phyloP scores from a whole-genome alignment of 2,797 vertebrate species.

The Ceryle rudis region DNA sequence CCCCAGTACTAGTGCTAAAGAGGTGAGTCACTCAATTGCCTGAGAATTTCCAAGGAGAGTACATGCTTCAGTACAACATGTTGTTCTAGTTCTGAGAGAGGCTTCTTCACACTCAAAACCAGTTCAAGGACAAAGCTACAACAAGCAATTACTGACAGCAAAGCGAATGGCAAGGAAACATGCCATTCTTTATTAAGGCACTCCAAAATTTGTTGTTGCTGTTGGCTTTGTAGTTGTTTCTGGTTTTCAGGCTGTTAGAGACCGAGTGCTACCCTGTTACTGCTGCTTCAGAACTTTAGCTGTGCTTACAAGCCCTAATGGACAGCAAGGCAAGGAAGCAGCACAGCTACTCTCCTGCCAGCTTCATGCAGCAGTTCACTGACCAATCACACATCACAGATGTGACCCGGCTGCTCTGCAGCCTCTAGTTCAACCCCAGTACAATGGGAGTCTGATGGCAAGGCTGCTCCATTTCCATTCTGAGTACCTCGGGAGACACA shows the following conservation, averaged over 20 bases:
- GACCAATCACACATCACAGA: neutral
- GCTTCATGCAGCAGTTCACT: constrained; percentile 16
- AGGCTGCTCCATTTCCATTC: neutral
- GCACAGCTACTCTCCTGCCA: neutral
- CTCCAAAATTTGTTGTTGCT: neutral
- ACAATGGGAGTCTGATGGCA: neutral
- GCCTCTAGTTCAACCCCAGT: neutral
- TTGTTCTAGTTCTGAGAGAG: constrained; percentile 25
- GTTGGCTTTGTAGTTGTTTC: neutral
- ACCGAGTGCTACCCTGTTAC: neutral
- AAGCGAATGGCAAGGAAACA: neutral
- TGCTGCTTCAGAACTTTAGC: neutral
- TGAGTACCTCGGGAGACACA: neutral
- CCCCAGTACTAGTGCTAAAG: neutral
- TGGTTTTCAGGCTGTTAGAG: neutral
- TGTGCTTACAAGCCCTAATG: neutral
- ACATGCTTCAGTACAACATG: neutral
- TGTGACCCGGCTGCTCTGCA: neutral
- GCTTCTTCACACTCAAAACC: constrained; percentile 59
- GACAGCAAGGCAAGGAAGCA: neutral
- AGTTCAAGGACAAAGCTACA: constrained; percentile 65
- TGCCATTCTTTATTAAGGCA: neutral
- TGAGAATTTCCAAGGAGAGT: neutral
- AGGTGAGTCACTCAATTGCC: neutral
- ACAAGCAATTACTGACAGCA: constrained; percentile 18